Percentiles rank a stretch among this genome's conserved stretches.
These are phyloP conservation scores for Ernsta delagoae DNA, from an alignment of 2,888 invertebrate species.

Conservation along the genomic window DNA sequence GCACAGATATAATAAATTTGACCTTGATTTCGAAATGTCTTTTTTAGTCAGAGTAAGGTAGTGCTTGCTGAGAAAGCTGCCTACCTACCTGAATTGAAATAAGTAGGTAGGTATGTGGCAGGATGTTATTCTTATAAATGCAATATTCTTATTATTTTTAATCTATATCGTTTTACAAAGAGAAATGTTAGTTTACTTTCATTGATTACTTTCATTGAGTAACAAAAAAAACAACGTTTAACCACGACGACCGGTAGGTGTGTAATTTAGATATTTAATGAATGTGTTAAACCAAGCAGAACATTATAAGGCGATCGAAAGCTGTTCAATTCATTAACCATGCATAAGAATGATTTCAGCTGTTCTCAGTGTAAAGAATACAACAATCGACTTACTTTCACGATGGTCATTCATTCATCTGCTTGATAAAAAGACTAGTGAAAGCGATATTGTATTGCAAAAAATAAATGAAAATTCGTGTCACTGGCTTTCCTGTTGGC, in stretches of 20 bases:
- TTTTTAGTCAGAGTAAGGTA: constrained; percentile 1
- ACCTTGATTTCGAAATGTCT: background rate
- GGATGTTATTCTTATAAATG: constrained; percentile 50
- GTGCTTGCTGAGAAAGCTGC: background rate
- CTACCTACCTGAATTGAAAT: background rate
- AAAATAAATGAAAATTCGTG: constrained; percentile 82
- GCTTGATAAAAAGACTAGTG: constrained; percentile 75
- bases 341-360: constrained; percentile 62
- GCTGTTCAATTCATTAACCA: constrained; percentile 60
- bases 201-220: constrained; percentile 52
- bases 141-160: constrained; percentile 51
- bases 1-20: constrained; percentile 1
- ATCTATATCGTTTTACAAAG: constrained; percentile 50
- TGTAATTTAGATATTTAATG: constrained; percentile 54
- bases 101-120: constrained; percentile 45
- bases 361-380: constrained; percentile 51
- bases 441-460: constrained; percentile 80
- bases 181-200: constrained; percentile 49
- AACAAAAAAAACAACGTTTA: constrained; percentile 39
- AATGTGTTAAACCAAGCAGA: constrained; percentile 55
- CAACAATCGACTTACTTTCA: constrained; percentile 78
- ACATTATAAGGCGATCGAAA: constrained; percentile 59
- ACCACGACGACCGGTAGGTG: constrained; percentile 47
- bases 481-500: constrained; percentile 77
- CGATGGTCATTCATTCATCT: constrained; percentile 73